phyloP scores from a whole-genome alignment of 1,140 invertebrate genomes.

The Caenorhabditis brenneri region DNA sequence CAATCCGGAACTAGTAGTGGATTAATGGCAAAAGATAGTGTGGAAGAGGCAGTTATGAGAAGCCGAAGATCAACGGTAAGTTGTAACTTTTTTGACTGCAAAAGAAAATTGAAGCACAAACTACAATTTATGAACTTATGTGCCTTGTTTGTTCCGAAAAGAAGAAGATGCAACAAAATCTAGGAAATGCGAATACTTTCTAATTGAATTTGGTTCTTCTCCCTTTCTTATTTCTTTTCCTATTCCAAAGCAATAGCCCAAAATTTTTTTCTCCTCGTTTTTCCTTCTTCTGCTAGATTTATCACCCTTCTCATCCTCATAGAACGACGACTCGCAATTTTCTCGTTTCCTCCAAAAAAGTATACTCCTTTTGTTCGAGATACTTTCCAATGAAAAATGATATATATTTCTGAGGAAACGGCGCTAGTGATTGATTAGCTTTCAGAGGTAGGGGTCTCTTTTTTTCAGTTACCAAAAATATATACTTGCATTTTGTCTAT shows the following conservation, averaged over 20 bases:
- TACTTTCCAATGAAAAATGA: neutral
- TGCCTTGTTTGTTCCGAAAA: neutral
- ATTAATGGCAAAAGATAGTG: neutral
- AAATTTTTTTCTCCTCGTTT: neutral
- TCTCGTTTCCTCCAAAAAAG: neutral
- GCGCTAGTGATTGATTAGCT: neutral
- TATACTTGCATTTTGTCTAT: too few relatives aligned
- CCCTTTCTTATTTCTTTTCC: neutral
- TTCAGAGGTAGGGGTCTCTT: neutral
- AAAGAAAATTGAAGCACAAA: too few relatives aligned
- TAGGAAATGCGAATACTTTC: neutral
- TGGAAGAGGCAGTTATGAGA: conserved; percentile 25
- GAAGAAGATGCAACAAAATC: neutral
- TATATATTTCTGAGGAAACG: neutral
- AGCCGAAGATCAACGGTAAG: conserved; percentile 11
- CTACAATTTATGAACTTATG: too few relatives aligned
- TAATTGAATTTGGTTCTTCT: neutral
- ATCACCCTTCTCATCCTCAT: neutral
- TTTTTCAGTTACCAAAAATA: neutral
- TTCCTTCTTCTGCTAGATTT: neutral
- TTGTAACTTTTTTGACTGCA: too few relatives aligned
- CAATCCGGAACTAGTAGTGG: conserved; percentile 12
- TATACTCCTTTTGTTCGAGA: neutral
- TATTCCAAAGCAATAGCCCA: too few relatives aligned
- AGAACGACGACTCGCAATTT: neutral